These are phyloP conservation scores for Agrochola lota DNA, from an alignment of 2,888 invertebrate genomes.

Conservation along the genomic window DNA sequence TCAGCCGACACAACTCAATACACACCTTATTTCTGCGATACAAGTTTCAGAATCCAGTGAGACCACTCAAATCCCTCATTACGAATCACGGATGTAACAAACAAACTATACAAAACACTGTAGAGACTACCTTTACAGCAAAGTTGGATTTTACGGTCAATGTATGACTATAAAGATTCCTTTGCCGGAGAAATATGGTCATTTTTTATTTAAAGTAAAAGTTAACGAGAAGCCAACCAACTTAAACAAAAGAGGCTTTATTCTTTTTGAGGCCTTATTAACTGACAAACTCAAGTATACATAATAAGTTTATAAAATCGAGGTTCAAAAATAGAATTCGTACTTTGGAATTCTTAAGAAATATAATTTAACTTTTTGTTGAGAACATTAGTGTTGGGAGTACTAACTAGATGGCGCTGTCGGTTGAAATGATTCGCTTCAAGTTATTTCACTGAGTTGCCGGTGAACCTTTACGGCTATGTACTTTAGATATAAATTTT, in stretches of 20 bases:
- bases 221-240: slow-evolving; percentile 67
- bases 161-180: slow-evolving; percentile 82
- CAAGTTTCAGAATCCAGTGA: slow-evolving; percentile 60
- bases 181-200: slow-evolving; percentile 77
- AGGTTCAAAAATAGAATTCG: slow-evolving; percentile 12
- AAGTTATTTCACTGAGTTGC: neutral
- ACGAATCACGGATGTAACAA: slow-evolving; percentile 89
- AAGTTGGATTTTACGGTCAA: slow-evolving; percentile 85
- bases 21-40: slow-evolving; percentile 42
- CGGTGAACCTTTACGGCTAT: neutral
- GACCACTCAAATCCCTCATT: slow-evolving; percentile 79
- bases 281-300: slow-evolving; percentile 7
- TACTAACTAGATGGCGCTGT: slow-evolving; percentile 76
- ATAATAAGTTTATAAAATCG: slow-evolving; percentile 7
- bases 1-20: slow-evolving; percentile 67
- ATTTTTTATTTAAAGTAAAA: slow-evolving; percentile 76
- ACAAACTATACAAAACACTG: slow-evolving; percentile 88
- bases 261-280: slow-evolving; percentile 40
- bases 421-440: neutral
- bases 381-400: slow-evolving; percentile 18
- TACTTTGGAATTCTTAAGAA: neutral
- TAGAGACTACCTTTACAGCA: slow-evolving; percentile 84
- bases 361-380: slow-evolving; percentile 19
- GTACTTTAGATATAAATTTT: fast-evolving
- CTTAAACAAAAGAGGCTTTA: slow-evolving; percentile 66